Percentiles rank a stretch among this genome's conserved stretches.
Conservation (phyloP, 2,888 invertebrate genomes). For the Folsomia manolachei region DNA sequence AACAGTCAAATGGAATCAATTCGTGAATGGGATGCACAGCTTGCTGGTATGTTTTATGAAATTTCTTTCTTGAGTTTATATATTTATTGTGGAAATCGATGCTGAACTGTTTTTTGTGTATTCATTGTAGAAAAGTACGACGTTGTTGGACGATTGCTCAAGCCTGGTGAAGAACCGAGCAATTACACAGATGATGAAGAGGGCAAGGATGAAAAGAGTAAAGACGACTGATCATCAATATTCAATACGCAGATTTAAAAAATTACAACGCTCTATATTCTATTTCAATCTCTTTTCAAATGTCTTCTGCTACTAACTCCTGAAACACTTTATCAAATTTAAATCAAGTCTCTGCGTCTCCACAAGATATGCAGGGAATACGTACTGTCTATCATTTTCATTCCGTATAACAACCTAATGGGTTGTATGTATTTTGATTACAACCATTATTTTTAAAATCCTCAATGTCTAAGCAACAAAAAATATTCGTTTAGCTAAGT, state of each 20-base stretch:
- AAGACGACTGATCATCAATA: conserved; percentile 50
- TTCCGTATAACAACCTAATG: conserved; percentile 1
- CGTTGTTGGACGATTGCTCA: conserved; percentile 81
- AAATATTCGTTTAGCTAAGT: too few relatives aligned
- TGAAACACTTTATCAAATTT: background rate
- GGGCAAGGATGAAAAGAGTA: conserved; percentile 55
- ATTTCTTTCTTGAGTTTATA: background rate
- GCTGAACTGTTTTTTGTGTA: conserved; percentile 16
- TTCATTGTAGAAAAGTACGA: conserved; percentile 82
- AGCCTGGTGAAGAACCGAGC: conserved; percentile 84
- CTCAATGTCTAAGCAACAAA: background rate
- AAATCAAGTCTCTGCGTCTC: too few relatives aligned
- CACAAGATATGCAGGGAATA: background rate
- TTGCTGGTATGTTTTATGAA: conserved; percentile 69
- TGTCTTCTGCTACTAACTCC: background rate
- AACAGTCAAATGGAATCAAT: conserved; percentile 92
- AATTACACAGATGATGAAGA: conserved; percentile 87
- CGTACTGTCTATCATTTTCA: background rate
- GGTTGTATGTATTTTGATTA: background rate
- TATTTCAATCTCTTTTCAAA: background rate
- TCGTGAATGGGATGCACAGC: conserved; percentile 95
- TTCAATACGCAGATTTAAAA: conserved; percentile 6
- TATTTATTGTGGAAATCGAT: background rate
- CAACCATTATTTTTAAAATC: background rate
- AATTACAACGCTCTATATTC: too few relatives aligned